Evolutionary conservation across 1,140 invertebrate genomes (phyloP).

Genomic region (Latrodectus geometricus): DNA sequence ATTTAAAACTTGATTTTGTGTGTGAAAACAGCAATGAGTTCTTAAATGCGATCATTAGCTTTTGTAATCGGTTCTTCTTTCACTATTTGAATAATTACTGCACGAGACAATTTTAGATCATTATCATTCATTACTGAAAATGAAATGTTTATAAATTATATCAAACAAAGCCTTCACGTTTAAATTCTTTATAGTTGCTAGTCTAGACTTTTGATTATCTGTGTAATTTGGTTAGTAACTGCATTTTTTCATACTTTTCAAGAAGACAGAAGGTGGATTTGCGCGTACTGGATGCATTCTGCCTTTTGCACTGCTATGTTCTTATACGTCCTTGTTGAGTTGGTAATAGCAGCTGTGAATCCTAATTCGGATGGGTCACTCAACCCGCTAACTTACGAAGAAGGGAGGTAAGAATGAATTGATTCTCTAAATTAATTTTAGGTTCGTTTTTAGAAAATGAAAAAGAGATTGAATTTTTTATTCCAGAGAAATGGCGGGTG

Average conservation of each 20-base stretch:
- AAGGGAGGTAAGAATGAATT: constrained; percentile 38
- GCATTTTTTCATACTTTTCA: not conserved
- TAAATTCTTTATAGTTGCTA: too few species aligned
- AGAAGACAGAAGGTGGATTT: constrained; percentile 34
- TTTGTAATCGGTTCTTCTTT: too few species aligned
- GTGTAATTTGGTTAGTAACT: not conserved
- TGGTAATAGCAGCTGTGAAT: constrained; percentile 26
- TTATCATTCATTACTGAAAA: too few species aligned
- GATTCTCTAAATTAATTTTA: not conserved
- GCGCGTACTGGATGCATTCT: constrained; percentile 25
- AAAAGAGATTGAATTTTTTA: not conserved
- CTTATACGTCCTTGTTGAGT: constrained; percentile 32
- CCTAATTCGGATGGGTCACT: constrained; percentile 48
- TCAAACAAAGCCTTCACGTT: too few species aligned
- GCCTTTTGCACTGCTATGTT: constrained; percentile 43
- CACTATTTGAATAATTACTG: too few species aligned
- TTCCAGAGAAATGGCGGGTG: constrained; percentile 41
- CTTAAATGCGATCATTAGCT: too few species aligned
- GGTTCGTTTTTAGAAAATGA: too few species aligned
- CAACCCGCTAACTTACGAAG: constrained; percentile 52
- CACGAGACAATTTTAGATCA: too few species aligned
- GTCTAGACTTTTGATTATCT: too few species aligned
- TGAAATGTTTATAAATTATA: too few species aligned
- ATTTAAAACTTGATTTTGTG: too few species aligned
- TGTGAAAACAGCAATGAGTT: too few species aligned